Conservation (phyloP, 1,140 invertebrate genomes). For the Melitaea cinxia region DNA sequence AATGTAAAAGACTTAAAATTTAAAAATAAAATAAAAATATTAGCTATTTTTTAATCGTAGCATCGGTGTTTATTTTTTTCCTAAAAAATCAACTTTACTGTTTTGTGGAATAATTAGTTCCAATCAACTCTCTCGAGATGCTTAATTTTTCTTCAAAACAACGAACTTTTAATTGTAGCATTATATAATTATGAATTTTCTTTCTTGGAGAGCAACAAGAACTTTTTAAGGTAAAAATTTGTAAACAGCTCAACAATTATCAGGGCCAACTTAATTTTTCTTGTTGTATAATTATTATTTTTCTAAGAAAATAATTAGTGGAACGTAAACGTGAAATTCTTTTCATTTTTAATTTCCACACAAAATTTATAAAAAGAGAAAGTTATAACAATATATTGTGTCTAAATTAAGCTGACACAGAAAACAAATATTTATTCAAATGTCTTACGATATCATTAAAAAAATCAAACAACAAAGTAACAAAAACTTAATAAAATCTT, state of each 20-base stretch:
- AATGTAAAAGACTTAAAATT: too few species aligned
- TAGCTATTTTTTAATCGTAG: constrained; percentile 1
- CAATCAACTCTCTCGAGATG: constrained; percentile 31
- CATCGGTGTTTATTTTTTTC: constrained; percentile 18
- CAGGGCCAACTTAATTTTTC: not conserved
- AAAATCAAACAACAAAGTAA: too few species aligned
- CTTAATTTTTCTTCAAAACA: constrained; percentile 36
- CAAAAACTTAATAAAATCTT: too few species aligned
- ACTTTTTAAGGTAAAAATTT: constrained; percentile 7
- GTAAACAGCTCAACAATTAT: constrained; percentile 4
- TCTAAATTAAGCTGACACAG: too few species aligned
- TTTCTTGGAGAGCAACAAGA: constrained; percentile 20
- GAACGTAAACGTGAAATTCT: too few species aligned
- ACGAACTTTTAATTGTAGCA: constrained; percentile 32
- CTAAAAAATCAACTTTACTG: constrained; percentile 15
- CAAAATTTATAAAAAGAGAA: too few species aligned
- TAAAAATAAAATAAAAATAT: not conserved
- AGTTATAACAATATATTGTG: too few species aligned
- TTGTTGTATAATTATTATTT: not conserved
- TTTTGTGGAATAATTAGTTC: constrained; percentile 30
- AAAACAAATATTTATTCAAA: too few species aligned
- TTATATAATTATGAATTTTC: constrained; percentile 37
- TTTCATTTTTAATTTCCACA: too few species aligned
- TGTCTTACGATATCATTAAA: too few species aligned
- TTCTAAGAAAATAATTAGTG: not conserved